Evolutionary conservation across 1,140 invertebrate species (phyloP).

Genomic region (Drosophila sulfurigaster): DNA sequence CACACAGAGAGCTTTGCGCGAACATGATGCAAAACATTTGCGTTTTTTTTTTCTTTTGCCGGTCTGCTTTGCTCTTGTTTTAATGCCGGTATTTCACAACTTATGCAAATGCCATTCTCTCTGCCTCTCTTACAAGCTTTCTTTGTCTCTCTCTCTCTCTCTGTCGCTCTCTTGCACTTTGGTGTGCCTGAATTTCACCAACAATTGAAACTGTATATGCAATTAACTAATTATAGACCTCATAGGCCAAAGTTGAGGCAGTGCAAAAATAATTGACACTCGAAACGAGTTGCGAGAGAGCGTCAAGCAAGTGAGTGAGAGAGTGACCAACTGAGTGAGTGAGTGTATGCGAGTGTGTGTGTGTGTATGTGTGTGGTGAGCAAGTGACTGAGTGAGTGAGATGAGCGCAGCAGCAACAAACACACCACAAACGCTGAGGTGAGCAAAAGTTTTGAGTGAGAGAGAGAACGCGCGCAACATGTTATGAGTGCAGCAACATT

Average conservation of each 20-base stretch:
- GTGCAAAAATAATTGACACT: conserved; percentile 31
- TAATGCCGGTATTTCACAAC: conserved; percentile 41
- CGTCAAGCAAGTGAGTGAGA: background rate
- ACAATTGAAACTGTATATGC: conserved; percentile 44
- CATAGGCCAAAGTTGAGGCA: conserved; percentile 39
- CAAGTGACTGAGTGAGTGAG: background rate
- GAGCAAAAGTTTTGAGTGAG: conserved; percentile 19
- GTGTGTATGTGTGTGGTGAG: background rate
- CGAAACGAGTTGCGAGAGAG: conserved; percentile 1
- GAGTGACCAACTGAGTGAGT: background rate
- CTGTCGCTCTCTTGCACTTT: background rate
- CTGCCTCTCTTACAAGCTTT: background rate
- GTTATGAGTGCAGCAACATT: background rate
- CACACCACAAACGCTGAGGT: conserved; percentile 22
- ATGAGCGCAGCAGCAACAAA: background rate
- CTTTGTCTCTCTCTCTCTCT: background rate
- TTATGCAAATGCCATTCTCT: conserved; percentile 7
- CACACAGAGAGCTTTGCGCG: too few relatives aligned
- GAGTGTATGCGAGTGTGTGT: background rate
- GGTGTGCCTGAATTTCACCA: conserved; percentile 38
- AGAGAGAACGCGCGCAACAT: background rate
- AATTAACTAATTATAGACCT: conserved; percentile 68
- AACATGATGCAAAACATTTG: too few relatives aligned
- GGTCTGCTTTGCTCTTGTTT: conserved; percentile 22
- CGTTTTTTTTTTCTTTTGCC: background rate